Percentiles rank a stretch among this genome's conserved stretches.
phyloP scores from a whole-genome alignment of 2,888 invertebrate genomes.

The Xylocampa areola region DNA sequence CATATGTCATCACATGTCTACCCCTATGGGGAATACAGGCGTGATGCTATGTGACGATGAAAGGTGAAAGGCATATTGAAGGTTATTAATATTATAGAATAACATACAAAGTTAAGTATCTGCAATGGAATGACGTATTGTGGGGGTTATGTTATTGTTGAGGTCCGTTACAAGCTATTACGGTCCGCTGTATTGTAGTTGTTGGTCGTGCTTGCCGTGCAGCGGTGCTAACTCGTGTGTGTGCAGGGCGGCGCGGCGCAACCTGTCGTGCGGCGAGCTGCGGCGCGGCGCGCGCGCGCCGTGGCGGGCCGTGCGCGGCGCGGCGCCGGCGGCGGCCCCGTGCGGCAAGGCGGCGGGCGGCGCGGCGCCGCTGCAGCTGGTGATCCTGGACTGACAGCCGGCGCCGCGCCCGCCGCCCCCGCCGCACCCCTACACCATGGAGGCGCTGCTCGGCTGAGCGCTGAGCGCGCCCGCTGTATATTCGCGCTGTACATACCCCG shows the following conservation, averaged over 20 bases:
- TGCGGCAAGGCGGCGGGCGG: slow-evolving; percentile 87
- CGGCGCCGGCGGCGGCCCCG: slow-evolving; percentile 76
- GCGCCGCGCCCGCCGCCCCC: slow-evolving; percentile 81
- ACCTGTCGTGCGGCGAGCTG: slow-evolving; percentile 92
- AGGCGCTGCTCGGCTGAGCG: slow-evolving; percentile 90
- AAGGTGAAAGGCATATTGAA: no score
- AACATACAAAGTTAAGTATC: no score
- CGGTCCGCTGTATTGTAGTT: not conserved
- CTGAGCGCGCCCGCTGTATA: slow-evolving; percentile 72
- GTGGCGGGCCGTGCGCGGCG: slow-evolving; percentile 90
- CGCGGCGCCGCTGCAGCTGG: slow-evolving; percentile 91
- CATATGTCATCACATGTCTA: no score
- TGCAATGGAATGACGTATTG: not conserved
- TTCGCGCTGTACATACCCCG: slow-evolving; percentile 79
- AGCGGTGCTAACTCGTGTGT: slow-evolving; percentile 12
- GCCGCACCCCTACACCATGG: slow-evolving; percentile 91
- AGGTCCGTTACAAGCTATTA: not conserved
- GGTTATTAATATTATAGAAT: no score
- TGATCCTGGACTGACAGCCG: slow-evolving; percentile 93
- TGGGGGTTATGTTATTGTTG: no score
- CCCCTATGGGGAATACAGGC: no score
- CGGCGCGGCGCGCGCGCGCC: slow-evolving; percentile 87
- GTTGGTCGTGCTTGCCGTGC: no score
- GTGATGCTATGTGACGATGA: no score
- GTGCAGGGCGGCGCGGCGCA: slow-evolving; percentile 94